Base-by-base conservation (phyloP, 2,113 vertebrate species). In the Oreochromis aureus region DNA sequence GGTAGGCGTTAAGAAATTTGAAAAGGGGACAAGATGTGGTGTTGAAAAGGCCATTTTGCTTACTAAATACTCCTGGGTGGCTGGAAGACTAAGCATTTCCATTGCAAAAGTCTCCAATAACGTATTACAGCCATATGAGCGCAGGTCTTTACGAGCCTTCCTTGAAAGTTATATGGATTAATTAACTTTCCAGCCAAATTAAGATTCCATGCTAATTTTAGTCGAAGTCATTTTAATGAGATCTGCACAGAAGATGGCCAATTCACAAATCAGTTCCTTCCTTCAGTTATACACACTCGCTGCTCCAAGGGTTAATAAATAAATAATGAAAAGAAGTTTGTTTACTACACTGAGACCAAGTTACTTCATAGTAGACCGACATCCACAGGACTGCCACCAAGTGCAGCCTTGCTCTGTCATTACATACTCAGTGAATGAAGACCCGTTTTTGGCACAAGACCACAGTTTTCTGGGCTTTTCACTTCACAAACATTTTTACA, bases 401-500 rank as follows among this genome's bases (percentile, higher is more conserved):
- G 86, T 44, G 76, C 51, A 71, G 81, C 87, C 83, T 85, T 73
- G 86, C 87, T 93, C 94, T 96, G 89, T 96, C 94, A 96, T 94
- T 95, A 95, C 8, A 8, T 41, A 19, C 88, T 5, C 13, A 58
- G 87, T 81, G 87, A 94, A 76, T 63, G 90, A 95, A 90, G 94
- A 92, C 89, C 91, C 87, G 91, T 91, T 92, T 95, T 95, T 91
- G 93, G 94, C 93, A 88, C 93, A 4, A 86, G 61, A 94, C 94
- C 90, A 87, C 94, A 90, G 81, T 88, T 93, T 86, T 92, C 86
- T 90, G 88, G 91, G 63, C 88, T 94, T 94, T 96, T 96, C 93
- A 89, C 93, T 94, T 96, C 88, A 94, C 95, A 96, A 95, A 96
- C 94, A 96, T 96, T 96, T 97, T 96, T 96, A 96, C 92, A 95